Evolutionary conservation across 2,113 vertebrate species (phyloP).

Genomic region (Arenaria interpres): DNA sequence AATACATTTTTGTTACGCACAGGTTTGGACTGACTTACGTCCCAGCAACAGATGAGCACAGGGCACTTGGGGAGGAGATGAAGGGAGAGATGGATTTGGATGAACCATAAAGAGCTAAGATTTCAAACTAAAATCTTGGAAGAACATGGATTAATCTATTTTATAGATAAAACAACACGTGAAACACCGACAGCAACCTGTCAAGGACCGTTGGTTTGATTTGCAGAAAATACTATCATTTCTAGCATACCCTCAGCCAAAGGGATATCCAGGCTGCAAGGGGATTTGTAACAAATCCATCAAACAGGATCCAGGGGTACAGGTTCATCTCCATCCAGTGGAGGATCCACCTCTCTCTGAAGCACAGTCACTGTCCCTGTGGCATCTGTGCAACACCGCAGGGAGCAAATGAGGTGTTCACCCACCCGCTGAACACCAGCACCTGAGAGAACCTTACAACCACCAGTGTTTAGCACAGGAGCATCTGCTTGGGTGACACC

Average conservation of each 20-base stretch:
- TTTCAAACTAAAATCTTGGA: background rate
- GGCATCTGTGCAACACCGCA: background rate
- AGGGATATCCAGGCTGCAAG: background rate
- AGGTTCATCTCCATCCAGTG: background rate
- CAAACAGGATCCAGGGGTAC: background rate
- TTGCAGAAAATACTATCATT: background rate
- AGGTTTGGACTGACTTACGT: background rate
- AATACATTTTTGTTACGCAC: background rate
- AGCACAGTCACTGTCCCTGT: background rate
- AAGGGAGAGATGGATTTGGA: background rate
- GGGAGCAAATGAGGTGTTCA: background rate
- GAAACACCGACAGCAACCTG: background rate
- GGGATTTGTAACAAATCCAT: background rate
- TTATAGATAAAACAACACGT: background rate
- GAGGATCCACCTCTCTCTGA: background rate
- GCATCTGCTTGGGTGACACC: background rate
- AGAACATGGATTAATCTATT: background rate
- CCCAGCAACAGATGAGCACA: background rate
- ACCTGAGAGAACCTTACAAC: background rate
- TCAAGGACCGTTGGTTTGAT: background rate
- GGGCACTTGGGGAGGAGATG: background rate
- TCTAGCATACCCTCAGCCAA: background rate
- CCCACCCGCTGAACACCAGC: background rate
- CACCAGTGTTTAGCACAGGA: background rate
- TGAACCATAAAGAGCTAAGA: background rate